Evolutionary conservation across 2,113 vertebrate genomes (phyloP).

Genomic region (Seriola aureovittata): DNA sequence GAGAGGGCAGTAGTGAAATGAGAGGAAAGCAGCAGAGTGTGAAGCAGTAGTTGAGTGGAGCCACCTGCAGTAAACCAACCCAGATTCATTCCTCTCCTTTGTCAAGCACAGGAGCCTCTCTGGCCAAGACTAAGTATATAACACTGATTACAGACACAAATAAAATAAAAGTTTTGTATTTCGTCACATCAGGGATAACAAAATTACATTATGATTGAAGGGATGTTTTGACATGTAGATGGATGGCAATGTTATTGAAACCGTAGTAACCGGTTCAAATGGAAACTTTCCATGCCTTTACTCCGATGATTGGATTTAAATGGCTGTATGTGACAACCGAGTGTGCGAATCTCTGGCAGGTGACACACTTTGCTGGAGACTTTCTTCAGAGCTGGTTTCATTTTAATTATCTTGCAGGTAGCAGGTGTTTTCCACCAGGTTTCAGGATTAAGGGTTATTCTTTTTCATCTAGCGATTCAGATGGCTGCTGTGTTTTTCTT

Average conservation of each 20-base stretch:
- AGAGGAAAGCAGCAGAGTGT: conserved; percentile 60
- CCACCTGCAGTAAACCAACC: conserved; percentile 70
- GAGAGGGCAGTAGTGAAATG: conserved; percentile 59
- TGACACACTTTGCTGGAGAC: conserved; percentile 25
- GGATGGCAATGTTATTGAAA: no score
- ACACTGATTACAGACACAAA: background rate
- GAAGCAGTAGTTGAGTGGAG: conserved; percentile 71
- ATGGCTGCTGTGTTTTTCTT: background rate
- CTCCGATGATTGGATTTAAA: background rate
- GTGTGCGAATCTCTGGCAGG: conserved; percentile 10
- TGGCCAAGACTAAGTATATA: background rate
- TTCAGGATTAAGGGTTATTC: conserved; percentile 38
- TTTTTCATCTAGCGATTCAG: conserved; percentile 1
- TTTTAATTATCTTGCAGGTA: conserved; percentile 48
- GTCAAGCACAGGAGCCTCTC: conserved; percentile 28
- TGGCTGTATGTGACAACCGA: background rate
- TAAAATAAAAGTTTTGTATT: background rate
- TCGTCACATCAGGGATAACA: background rate
- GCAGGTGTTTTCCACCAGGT: conserved; percentile 63
- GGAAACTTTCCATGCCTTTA: background rate
- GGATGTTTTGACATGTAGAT: no score
- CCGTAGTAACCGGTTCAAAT: background rate
- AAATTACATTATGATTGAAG: background rate
- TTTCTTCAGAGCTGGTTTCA: conserved; percentile 36
- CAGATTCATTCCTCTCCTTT: conserved; percentile 58